Conservation (phyloP, 37 sponge, comb jelly and placozoan genomes). For the Cliona cf. orientalis region DNA sequence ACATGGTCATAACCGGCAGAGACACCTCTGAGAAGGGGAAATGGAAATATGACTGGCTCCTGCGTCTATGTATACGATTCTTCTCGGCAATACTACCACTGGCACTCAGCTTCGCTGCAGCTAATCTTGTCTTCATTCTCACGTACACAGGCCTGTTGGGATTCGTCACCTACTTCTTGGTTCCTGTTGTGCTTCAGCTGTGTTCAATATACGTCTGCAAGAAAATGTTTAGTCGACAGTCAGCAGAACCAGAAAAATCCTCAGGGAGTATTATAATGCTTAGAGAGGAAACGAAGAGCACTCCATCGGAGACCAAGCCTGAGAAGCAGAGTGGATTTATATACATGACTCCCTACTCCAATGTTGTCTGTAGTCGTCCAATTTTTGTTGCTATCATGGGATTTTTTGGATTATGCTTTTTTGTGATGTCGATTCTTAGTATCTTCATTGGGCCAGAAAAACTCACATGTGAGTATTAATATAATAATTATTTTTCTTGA, state of each 20-base stretch:
- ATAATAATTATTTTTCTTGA: too few species aligned
- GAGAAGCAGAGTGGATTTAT: background rate
- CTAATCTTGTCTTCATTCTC: constrained; percentile 79
- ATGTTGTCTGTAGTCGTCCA: constrained; percentile 54
- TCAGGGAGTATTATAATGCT: too few species aligned
- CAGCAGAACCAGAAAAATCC: background rate
- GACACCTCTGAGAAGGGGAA: constrained; percentile 44
- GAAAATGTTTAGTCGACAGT: constrained; percentile 8
- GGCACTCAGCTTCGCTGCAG: constrained; percentile 61
- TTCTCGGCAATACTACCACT: constrained; percentile 64
- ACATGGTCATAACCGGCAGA: constrained; percentile 44
- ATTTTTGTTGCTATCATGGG: constrained; percentile 31
- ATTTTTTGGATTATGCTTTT: constrained; percentile 11
- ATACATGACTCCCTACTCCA: constrained; percentile 74
- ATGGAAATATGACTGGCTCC: constrained; percentile 5
- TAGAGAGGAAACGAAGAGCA: too few species aligned
- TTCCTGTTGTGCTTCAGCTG: constrained; percentile 57
- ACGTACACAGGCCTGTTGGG: constrained; percentile 79
- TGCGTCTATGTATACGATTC: constrained; percentile 49
- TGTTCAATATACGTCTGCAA: constrained; percentile 40
- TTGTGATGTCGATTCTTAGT: constrained; percentile 48
- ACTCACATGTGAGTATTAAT: background rate
- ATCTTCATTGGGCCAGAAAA: constrained; percentile 20
- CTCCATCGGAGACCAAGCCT: background rate
- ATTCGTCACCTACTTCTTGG: constrained; percentile 60